Evolutionary conservation across 2,113 vertebrate genomes (phyloP), one percentile per base, ranked within the genome.

Genomic region (Rhinolophus ferrumequinum): DNA sequence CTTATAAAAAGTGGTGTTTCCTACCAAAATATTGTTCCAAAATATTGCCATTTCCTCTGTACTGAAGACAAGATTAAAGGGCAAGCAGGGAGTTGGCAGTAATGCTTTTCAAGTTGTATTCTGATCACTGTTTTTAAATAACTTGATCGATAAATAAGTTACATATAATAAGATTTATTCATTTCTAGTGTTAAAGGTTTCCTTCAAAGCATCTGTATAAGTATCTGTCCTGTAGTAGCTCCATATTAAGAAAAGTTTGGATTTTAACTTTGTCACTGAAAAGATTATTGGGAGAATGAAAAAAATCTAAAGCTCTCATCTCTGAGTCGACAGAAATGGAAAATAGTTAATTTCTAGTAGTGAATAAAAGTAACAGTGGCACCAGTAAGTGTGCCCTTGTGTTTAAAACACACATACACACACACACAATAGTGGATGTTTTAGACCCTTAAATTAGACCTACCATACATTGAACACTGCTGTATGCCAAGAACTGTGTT

Each of bases 341-440:
- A 96, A 95, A 12, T 67, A 90, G 80, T 87, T 96, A 90, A 93
- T 73, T 93, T 94, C 83, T 50, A 38, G 50, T 54, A 54, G 14
- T 19, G 54, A n/a, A 14, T 60, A 41, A 60, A 84, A 83, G 47
- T 85, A 84, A 85, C 64, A 41, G 88, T 90, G 70, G 28, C 14
- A 2, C 13, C 35, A 21, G 24, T 85, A 66, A 73, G 26, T 54
- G 35, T 83, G 11, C 66, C 77, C 81, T 44, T 44, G 35, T 54
- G 66, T 66, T 92, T 58, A 41, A 30, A 6, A 58, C 84, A 44
- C n/a, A 90, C 67, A n/a, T n/a, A n/a, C n/a, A 5, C 54, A 14
- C 47, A 38, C 28, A 30, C 47, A 50, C 47, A 50, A 50, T 44
- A 18, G 72, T 72, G 67, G 19, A 15, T 76, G 26, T 66, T 94